Evolutionary conservation across 2,797 vertebrate species (phyloP).

Genomic region (Esox lucius): DNA sequence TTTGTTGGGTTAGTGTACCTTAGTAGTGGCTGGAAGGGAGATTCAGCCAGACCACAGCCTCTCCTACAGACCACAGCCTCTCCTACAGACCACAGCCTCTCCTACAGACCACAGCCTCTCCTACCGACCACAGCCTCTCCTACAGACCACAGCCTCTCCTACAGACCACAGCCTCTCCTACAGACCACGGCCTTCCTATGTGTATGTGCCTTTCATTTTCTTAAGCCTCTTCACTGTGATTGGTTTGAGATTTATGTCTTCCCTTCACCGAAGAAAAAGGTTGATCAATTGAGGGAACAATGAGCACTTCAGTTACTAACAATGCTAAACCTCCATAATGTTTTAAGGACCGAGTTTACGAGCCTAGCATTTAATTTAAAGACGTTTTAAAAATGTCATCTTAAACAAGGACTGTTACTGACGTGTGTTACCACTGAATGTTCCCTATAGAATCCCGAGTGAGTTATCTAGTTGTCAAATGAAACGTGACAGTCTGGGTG

Average conservation of each 20-base stretch:
- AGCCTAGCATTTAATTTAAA: conserved; percentile 58
- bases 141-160: not conserved
- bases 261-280: conserved; percentile 19
- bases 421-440: conserved; percentile 47
- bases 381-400: conserved; percentile 43
- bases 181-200: not conserved
- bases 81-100: not conserved
- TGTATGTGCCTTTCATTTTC: not conserved
- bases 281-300: conserved; percentile 40
- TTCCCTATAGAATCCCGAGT: conserved; percentile 34
- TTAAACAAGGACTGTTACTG: conserved; percentile 39
- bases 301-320: conserved; percentile 30
- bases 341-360: conserved; percentile 40
- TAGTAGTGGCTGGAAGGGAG: not conserved
- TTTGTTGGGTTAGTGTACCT: conserved; percentile 26
- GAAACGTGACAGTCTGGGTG: conserved; percentile 36
- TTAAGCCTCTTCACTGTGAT: conserved; percentile 8
- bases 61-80: not conserved
- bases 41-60: not conserved
- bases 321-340: conserved; percentile 29
- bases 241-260: conserved; percentile 41
- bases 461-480: conserved; percentile 38
- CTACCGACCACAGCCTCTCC: not conserved
- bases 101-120: not conserved
- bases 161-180: not conserved